Conservation (phyloP, 2,888 invertebrate species). For the Microchrysa polita region DNA sequence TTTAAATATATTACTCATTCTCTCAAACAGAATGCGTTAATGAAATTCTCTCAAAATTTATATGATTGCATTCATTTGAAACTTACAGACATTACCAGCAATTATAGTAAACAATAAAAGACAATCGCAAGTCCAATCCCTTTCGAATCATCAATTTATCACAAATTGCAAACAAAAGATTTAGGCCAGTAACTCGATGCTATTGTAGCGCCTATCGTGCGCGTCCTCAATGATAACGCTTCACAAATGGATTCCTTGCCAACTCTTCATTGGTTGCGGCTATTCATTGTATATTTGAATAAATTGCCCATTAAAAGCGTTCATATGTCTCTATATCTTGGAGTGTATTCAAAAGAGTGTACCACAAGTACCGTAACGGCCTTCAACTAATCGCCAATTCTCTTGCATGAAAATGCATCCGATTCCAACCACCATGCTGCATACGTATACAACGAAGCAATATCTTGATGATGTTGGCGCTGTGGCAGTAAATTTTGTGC, state of each 20-base stretch:
- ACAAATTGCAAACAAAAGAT: slow-evolving; percentile 15
- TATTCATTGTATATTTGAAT: slow-evolving; percentile 5
- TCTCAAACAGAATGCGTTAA: too few species aligned
- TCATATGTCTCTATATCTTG: neutral
- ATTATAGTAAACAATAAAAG: too few species aligned
- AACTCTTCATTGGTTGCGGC: neutral
- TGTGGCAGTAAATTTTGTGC: slow-evolving; percentile 33
- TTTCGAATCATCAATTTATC: too few species aligned
- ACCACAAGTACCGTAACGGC: slow-evolving; percentile 44
- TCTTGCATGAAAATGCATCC: slow-evolving; percentile 31
- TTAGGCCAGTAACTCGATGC: slow-evolving; percentile 30
- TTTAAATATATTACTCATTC: too few species aligned
- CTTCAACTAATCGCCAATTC: slow-evolving; percentile 41
- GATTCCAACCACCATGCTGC: neutral
- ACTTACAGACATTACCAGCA: too few species aligned
- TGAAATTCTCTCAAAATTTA: too few species aligned
- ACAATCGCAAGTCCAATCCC: too few species aligned
- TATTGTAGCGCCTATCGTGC: neutral
- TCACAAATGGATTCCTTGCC: neutral
- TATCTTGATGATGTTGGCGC: slow-evolving; percentile 24
- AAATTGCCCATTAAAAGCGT: slow-evolving; percentile 25
- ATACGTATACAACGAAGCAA: neutral
- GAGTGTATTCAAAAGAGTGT: slow-evolving; percentile 10
- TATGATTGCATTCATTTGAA: too few species aligned
- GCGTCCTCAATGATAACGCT: neutral